phyloP scores from a whole-genome alignment of 30 jellyfish, hydroid and myxozoan species.

The Aurelia coerulea region DNA sequence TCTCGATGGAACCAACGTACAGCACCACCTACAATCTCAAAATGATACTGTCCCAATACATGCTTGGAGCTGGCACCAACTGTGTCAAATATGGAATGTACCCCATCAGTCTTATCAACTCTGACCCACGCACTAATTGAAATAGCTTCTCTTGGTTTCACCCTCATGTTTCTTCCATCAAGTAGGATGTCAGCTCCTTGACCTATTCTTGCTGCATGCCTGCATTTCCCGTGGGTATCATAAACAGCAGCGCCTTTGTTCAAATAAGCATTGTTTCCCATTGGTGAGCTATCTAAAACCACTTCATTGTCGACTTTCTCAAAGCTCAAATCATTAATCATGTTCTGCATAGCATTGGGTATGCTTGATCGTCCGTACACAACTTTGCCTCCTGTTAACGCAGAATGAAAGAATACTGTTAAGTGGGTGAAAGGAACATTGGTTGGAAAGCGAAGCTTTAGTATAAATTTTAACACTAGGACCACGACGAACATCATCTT shows the following conservation, averaged over 20 bases:
- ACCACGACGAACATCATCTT: too few relatives aligned
- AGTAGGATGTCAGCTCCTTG: slow-evolving; percentile 87
- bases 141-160: slow-evolving; percentile 89
- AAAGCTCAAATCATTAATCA: slow-evolving; percentile 80
- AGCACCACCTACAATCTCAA: slow-evolving; percentile 97
- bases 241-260: slow-evolving; percentile 90
- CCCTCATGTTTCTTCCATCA: slow-evolving; percentile 94
- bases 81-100: slow-evolving; percentile 95
- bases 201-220: slow-evolving; percentile 90
- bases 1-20: slow-evolving; percentile 98
- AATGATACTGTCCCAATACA: slow-evolving; percentile 91
- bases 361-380: slow-evolving; percentile 78
- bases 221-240: slow-evolving; percentile 96
- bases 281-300: slow-evolving; percentile 85
- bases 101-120: slow-evolving; percentile 88
- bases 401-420: too few relatives aligned
- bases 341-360: slow-evolving; percentile 71
- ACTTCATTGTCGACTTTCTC: slow-evolving; percentile 90
- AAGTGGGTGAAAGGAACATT: too few relatives aligned
- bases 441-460: too few relatives aligned
- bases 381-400: neutral
- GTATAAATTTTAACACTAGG: too few relatives aligned
- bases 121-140: slow-evolving; percentile 87
- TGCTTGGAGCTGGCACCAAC: slow-evolving; percentile 91
- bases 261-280: slow-evolving; percentile 90